Base-by-base conservation (phyloP, 2,888 invertebrate genomes). In the Melieria picta region DNA sequence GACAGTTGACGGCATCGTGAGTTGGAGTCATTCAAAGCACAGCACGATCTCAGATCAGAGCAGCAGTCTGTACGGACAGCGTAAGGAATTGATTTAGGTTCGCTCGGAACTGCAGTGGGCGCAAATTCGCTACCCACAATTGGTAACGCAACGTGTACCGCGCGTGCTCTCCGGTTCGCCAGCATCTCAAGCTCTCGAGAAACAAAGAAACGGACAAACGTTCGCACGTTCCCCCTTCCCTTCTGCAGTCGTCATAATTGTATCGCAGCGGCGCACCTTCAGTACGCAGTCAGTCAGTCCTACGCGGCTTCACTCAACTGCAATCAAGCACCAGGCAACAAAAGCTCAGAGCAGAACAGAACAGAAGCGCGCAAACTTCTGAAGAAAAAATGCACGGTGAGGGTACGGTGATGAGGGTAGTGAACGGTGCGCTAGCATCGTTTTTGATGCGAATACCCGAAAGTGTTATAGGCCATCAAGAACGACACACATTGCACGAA, bases 381-480 rank as follows among this genome's bases (percentile, higher is more conserved):
- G 52, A 52, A 5, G 11, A n/a, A 13, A n/a, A 9, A 52, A 52
- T 52, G 52, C 11, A 13, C 11, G 13, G 13, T n/a, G n/a, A 52
- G 52, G 52, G 52, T 13, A 52, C 16, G 13, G 57, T 57, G 30
- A 57, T 30, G 30, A 4, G 30, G 57, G 30, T 13, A 57, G 30
- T 10, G 16, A 30, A 57, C 16, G 57, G 57, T 16, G 16, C 9
- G 57, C 55, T n/a, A 45, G 16, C 70, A 65, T 52, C 55, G 64
- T 64, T 70, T 70, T 70, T 65, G 64, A 64, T 69, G 61, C 43
- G 43, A 69, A 69, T 62, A 55, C 56, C 42, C 63, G 16, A 63
- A 68, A 42, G 42, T 48, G 62, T 69, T 56, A 56, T 43, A 55
- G 47, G 55, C 46, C 69, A 63, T 63, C 56, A 69, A 63, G 69